phyloP scores from a whole-genome alignment of 2,797 vertebrate species.

The Enoplosus armatus region DNA sequence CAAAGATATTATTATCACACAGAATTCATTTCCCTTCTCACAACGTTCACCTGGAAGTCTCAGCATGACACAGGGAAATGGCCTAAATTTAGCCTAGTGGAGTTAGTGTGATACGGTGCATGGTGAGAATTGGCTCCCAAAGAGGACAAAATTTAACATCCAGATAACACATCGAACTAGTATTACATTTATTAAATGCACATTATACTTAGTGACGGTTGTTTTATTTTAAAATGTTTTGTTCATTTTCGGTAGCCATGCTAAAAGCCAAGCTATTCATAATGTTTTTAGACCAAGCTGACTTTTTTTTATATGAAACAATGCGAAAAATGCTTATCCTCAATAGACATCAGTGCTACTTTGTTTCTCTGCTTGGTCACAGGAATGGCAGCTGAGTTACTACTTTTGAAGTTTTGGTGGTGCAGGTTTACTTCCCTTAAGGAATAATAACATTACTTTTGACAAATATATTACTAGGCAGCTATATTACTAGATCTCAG shows the following conservation, averaged over 20 bases:
- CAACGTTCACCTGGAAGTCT: conserved; percentile 63
- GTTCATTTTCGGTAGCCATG: too few relatives aligned
- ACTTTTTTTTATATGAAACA: background rate
- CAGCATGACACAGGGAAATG: conserved; percentile 51
- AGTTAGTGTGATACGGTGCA: conserved; percentile 21
- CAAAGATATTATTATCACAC: conserved; percentile 64
- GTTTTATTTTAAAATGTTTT: too few relatives aligned
- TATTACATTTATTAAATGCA: background rate
- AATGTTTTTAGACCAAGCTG: background rate
- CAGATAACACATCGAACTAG: background rate
- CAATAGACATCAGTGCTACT: background rate
- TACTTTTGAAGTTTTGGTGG: background rate
- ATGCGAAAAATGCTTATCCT: background rate
- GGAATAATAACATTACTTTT: conserved; percentile 25
- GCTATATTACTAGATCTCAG: conserved; percentile 1
- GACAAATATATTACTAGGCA: conserved; percentile 22
- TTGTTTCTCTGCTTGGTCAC: conserved; percentile 7
- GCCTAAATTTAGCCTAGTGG: conserved; percentile 47
- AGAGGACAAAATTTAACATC: conserved; percentile 10
- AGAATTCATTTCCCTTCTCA: conserved; percentile 57
- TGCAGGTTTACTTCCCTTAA: conserved; percentile 21
- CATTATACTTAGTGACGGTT: background rate
- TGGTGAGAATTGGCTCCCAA: conserved; percentile 5
- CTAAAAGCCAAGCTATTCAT: too few relatives aligned
- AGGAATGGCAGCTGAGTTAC: conserved; percentile 11